phyloP scores from a whole-genome alignment of 2,113 vertebrate species.

The Psittacara wagleri region DNA sequence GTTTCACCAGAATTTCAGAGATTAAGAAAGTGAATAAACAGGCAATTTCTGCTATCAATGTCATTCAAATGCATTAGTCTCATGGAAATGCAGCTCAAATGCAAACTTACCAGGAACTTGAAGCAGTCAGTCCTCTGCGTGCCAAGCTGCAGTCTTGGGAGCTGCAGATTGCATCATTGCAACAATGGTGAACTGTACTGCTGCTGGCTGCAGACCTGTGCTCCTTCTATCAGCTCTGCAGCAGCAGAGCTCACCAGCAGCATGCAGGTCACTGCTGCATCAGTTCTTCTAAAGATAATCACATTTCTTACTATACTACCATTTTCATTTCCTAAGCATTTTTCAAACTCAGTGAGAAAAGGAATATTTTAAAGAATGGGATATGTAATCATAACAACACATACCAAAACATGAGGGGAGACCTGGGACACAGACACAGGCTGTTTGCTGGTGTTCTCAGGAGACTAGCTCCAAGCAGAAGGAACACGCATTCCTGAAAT shows the following conservation, averaged over 20 bases:
- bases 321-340: background rate
- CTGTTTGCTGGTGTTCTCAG: background rate
- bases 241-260: background rate
- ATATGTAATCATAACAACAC: fast-evolving
- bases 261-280: fast-evolving
- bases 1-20: background rate
- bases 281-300: background rate
- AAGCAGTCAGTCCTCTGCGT: background rate
- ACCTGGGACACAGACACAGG: fast-evolving
- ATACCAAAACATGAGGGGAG: fast-evolving
- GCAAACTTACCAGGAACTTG: background rate
- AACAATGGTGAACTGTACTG: fast-evolving
- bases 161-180: background rate
- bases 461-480: background rate
- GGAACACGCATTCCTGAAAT: background rate
- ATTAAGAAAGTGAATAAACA: background rate
- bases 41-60: background rate
- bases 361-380: background rate
- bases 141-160: background rate
- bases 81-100: background rate
- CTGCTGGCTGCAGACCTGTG: fast-evolving
- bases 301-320: background rate
- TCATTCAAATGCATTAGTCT: background rate
- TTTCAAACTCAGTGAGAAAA: background rate
- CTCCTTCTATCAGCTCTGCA: background rate